Evolutionary conservation across 2,888 invertebrate species (phyloP).

Genomic region (Yponomeuta plumbellus): DNA sequence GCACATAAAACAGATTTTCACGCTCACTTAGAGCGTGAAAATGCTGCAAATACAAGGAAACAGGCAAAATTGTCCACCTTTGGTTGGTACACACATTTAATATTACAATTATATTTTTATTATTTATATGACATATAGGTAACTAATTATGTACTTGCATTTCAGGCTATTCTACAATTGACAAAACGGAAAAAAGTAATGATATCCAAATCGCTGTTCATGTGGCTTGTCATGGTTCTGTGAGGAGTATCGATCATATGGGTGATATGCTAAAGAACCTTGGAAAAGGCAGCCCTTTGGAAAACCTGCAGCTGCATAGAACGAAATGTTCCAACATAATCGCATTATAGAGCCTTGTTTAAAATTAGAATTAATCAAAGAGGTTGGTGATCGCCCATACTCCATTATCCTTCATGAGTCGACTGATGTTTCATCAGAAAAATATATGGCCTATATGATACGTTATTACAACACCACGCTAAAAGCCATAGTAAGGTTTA

Average conservation of each 20-base stretch:
- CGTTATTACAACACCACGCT: conserved; percentile 5
- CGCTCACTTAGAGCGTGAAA: not conserved
- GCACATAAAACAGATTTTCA: conserved; percentile 5
- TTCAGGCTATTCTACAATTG: conserved; percentile 5
- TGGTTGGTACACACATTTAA: conserved; percentile 6
- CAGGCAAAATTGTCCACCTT: conserved; percentile 3
- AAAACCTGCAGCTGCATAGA: conserved; percentile 8
- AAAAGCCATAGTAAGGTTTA: conserved; percentile 9
- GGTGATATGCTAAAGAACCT: conserved; percentile 5
- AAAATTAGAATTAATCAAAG: conserved; percentile 8
- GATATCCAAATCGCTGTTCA: conserved; percentile 8
- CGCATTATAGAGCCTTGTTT: conserved; percentile 5
- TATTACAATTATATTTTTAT: conserved; percentile 7
- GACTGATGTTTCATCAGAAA: conserved; percentile 9
- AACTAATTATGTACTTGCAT: conserved; percentile 2
- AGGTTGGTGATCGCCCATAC: conserved; percentile 6
- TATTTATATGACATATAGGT: not conserved
- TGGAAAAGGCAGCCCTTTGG: conserved; percentile 8
- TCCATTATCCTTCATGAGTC: conserved; percentile 8
- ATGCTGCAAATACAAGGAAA: conserved; percentile 1
- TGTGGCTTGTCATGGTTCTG: conserved; percentile 9
- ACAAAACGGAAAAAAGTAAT: conserved; percentile 9
- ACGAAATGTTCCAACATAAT: conserved; percentile 6
- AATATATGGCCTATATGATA: conserved; percentile 8
- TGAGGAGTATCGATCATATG: conserved; percentile 7